Evolutionary conservation across 2,888 invertebrate genomes (phyloP).

Genomic region (Vesta saturnalis): DNA sequence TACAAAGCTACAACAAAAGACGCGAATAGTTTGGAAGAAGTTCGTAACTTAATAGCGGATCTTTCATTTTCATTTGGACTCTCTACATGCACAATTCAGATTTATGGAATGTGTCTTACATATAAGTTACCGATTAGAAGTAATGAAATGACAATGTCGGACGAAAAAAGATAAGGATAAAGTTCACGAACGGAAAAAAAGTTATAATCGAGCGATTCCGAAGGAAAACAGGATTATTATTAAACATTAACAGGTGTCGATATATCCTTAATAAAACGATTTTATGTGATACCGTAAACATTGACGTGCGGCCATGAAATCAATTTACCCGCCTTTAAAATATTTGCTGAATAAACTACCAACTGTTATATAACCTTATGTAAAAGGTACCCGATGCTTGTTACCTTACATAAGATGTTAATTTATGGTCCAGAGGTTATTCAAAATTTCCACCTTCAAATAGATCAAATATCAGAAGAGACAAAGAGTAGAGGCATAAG

Average conservation of each 20-base stretch:
- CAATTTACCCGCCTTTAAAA: background rate
- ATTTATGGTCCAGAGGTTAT: background rate
- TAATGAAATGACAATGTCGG: no score
- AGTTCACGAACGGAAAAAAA: no score
- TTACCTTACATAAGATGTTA: conserved; percentile 14
- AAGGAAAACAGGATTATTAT: no score
- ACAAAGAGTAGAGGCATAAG: conserved; percentile 4
- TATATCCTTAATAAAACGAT: background rate
- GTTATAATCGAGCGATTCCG: no score
- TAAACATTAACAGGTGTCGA: conserved; percentile 12
- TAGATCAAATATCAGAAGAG: conserved; percentile 12
- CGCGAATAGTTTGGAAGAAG: no score
- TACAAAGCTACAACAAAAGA: no score
- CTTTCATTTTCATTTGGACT: no score
- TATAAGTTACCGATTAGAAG: no score
- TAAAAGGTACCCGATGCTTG: conserved; percentile 15
- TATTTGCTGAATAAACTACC: background rate
- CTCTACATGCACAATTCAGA: no score
- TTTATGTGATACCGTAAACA: background rate
- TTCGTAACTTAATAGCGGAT: no score
- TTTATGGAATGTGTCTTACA: no score
- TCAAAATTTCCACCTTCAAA: background rate
- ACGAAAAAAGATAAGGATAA: no score
- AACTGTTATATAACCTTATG: conserved; percentile 6
- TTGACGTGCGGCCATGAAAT: conserved; percentile 3